phyloP scores from a whole-genome alignment of 2,888 invertebrate species.

The Dolichopus griseipennis region DNA sequence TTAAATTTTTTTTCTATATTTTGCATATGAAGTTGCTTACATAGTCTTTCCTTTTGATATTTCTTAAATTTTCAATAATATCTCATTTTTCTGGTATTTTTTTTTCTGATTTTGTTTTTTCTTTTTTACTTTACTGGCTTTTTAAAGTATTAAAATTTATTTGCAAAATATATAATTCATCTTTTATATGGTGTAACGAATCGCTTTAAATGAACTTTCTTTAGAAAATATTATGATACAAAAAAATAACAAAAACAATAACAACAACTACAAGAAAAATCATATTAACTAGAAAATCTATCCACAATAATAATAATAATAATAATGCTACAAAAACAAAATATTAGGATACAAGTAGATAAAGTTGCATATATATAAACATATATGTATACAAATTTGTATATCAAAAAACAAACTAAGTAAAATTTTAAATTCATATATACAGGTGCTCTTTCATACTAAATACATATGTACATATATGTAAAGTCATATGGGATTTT shows the following conservation, averaged over 20 bases:
- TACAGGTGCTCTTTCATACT: too few species aligned
- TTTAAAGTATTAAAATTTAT: slow-evolving; percentile 1
- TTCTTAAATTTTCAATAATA: too few species aligned
- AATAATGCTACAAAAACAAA: not conserved
- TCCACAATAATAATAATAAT: not conserved
- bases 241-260: not conserved
- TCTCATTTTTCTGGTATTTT: not conserved
- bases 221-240: slow-evolving; percentile 2
- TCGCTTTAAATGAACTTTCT: slow-evolving; percentile 13
- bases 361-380: not conserved
- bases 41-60: not conserved
- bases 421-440: too few species aligned
- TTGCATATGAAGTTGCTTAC: too few species aligned
- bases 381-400: not conserved
- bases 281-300: not conserved
- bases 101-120: not conserved
- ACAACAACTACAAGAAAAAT: not conserved
- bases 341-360: not conserved
- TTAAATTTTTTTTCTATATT: too few species aligned
- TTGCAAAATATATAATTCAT: slow-evolving; percentile 7
- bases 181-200: slow-evolving; percentile 12
- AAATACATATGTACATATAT: too few species aligned
- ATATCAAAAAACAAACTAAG: not conserved
- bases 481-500: too few species aligned
- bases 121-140: not conserved